phyloP scores from a whole-genome alignment of 1,140 invertebrate species.

The Mycetomoellerius zeteki region DNA sequence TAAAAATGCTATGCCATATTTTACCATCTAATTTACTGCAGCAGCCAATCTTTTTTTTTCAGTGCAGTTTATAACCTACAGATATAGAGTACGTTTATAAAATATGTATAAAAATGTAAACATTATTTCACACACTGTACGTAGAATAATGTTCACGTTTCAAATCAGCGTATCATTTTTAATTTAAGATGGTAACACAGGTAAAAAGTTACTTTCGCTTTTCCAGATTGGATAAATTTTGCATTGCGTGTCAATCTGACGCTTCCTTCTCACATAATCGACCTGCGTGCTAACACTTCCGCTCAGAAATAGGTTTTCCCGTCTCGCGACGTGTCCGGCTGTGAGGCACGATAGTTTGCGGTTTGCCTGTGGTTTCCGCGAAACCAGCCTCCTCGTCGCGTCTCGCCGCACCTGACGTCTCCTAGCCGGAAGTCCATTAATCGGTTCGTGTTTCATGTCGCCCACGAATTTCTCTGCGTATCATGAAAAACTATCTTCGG shows the following conservation, averaged over 20 bases:
- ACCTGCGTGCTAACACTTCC: conserved; percentile 33
- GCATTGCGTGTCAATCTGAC: not conserved
- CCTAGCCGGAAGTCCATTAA: conserved; percentile 70
- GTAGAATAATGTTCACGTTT: too few relatives aligned
- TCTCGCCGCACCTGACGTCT: conserved; percentile 20
- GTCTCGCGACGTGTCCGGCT: not conserved
- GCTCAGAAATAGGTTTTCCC: conserved; percentile 14
- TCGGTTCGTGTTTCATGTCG: conserved; percentile 68
- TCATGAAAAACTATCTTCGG: not conserved
- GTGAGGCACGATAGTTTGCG: conserved; percentile 36
- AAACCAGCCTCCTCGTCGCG: conserved; percentile 22
- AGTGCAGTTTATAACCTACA: too few relatives aligned
- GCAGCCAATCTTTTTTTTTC: too few relatives aligned
- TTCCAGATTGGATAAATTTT: not conserved
- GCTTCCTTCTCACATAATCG: not conserved
- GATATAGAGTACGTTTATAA: not conserved
- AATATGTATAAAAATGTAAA: not conserved
- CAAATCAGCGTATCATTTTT: not conserved
- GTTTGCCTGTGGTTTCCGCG: conserved; percentile 24
- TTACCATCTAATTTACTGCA: too few relatives aligned
- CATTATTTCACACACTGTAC: not conserved
- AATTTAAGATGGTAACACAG: not conserved
- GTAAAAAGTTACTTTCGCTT: not conserved
- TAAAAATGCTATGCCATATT: too few relatives aligned
- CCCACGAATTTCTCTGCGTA: not conserved